phyloP scores from a whole-genome alignment of 2,888 invertebrate genomes.

The Xestia c-nigrum region DNA sequence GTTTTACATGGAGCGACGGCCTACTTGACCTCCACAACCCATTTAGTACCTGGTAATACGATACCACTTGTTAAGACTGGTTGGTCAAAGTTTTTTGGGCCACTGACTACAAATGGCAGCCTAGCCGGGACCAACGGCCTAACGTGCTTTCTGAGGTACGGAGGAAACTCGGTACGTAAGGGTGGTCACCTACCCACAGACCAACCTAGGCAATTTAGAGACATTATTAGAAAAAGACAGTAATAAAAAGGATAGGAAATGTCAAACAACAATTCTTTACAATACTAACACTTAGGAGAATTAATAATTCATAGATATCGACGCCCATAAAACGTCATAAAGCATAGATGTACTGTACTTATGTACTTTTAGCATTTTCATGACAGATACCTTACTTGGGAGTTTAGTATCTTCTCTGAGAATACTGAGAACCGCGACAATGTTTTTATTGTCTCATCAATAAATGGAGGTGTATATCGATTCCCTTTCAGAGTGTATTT shows the following conservation, averaged over 20 bases:
- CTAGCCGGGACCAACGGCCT: too few relatives aligned
- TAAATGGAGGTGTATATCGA: constrained; percentile 14
- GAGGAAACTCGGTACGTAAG: too few relatives aligned
- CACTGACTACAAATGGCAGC: too few relatives aligned
- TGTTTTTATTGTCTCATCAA: constrained; percentile 38
- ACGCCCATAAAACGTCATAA: constrained; percentile 6
- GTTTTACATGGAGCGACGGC: too few relatives aligned
- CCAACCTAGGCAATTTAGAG: too few relatives aligned
- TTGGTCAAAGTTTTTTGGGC: too few relatives aligned
- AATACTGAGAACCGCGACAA: constrained; percentile 42
- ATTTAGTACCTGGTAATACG: too few relatives aligned
- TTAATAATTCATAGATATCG: not conserved
- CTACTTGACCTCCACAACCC: too few relatives aligned
- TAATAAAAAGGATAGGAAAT: not conserved
- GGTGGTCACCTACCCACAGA: too few relatives aligned
- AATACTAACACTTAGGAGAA: not conserved
- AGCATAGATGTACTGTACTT: not conserved
- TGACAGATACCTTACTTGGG: constrained; percentile 11
- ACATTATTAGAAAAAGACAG: too few relatives aligned
- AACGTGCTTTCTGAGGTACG: too few relatives aligned
- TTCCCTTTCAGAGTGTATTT: constrained; percentile 1
- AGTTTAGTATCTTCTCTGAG: constrained; percentile 14
- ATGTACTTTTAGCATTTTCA: constrained; percentile 8
- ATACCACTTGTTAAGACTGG: too few relatives aligned
- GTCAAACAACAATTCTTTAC: not conserved